Conservation (phyloP, 2,113 vertebrate species). For the Pterocles gutturalis region DNA sequence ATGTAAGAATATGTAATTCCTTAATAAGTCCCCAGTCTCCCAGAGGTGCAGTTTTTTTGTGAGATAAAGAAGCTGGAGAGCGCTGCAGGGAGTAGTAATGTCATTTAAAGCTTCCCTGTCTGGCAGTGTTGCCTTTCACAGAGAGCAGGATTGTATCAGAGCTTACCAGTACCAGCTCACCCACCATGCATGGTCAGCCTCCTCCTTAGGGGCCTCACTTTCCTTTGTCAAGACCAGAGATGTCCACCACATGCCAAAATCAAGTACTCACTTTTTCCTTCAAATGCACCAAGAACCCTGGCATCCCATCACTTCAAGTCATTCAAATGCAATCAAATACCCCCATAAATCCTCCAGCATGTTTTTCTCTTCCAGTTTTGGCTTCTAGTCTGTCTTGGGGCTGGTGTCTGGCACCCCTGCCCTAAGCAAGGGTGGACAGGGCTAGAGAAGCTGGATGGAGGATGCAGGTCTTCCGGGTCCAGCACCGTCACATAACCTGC, state of each 20-base stretch:
- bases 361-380: neutral
- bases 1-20: neutral
- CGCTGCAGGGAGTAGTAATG: neutral
- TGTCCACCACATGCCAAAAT: neutral
- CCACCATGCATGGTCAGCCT: fast-evolving
- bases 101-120: neutral
- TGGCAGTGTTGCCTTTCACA: neutral
- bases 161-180: neutral
- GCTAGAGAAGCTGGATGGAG: neutral
- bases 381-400: neutral
- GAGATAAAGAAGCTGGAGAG: neutral
- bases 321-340: neutral
- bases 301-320: neutral
- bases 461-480: neutral
- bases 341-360: neutral
- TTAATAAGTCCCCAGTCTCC: neutral
- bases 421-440: neutral
- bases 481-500: neutral
- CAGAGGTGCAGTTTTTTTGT: neutral
- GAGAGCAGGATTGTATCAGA: neutral
- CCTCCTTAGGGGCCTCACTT: neutral
- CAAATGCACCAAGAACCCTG: neutral
- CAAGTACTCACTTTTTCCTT: neutral
- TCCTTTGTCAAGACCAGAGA: neutral
- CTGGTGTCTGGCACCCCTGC: neutral